Base-by-base conservation (phyloP, 2,888 invertebrate genomes). In the Hemistola chrysoprasaria region DNA sequence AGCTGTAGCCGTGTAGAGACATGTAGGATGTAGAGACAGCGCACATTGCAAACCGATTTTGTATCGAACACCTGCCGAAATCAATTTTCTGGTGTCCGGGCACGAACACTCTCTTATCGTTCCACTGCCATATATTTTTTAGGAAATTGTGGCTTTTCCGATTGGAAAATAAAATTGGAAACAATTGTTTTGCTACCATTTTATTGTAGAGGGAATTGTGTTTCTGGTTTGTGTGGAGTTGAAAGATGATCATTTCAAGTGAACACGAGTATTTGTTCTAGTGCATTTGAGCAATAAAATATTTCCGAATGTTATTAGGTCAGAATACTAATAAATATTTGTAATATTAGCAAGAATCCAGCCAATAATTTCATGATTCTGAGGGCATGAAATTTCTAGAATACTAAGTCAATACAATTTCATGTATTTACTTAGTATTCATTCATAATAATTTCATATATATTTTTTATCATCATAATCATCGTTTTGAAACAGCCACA, bases 81-180 rank as follows among this genome's bases (percentile, higher is more conserved):
- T 67, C 71, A 71, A 72, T 72, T 71, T 71, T 71, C 70, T 71
- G 71, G 59, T 69, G 34, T 42, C 56, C 60, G 62, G 50, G 50
- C 58, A 57, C 59, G 71, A 34, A 47, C 51, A 63, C 40, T 39
- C 47, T 46, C 49, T 53, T 56, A 50, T 53, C 53, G 56, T 44
- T 41, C 31, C 32, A 47, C 45, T 43, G 42, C 42, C 50, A 53
- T 50, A 51, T 52, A 55, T 51, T 53, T 56, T 50, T 53, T 53
- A 51, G 49, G 40, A 51, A 40, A 51, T 40, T 48, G 53, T 46
- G 42, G 49, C 33, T 42, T 50, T 41, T 34, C 49, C 47, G 50
- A 48, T 52, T 48, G 47, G 43, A 50, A 50, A 50, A 55, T 50
- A 52, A 45, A 50, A 48, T 40, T 41, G 46, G 43, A 40, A 31